Evolutionary conservation across 1,140 invertebrate genomes (phyloP), one percentile per base, ranked within the genome.

Genomic region (Drosophila busckii): DNA sequence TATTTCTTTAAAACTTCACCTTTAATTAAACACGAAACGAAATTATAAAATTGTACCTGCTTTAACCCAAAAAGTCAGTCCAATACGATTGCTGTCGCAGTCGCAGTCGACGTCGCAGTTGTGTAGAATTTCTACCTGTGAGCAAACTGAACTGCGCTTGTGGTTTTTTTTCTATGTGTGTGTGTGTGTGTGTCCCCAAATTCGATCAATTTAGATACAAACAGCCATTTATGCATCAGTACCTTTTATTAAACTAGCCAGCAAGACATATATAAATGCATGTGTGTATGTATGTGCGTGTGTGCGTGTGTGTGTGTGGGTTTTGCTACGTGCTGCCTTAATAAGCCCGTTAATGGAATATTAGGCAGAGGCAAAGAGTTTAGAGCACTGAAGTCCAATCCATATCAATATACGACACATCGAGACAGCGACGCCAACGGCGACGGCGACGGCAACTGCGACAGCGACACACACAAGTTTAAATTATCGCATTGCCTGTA

Each of bases 1-100:
- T 82, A 82, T 82, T 82, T 82, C 75, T 82, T 80, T 82, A 82
- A 82, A 82, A 82, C 75, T 82, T 82, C 75, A 82, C 75, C 75
- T 82, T 82, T 82, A 82, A 82, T 82, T 82, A 82, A 82, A 83
- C 75, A 82, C 69, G 75, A 82, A 82, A 82, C 75, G 76, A 82
- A 82, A 82, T 82, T 82, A 82, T 82, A 82, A 82, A 82, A 82
- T 75, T 82, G 75, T 82, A 82, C 75, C 75, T 82, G 75, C 75
- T 82, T 83, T 80, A 80, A 55, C 62, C 55, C 26, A n/a, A 45
- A 23, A 13, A 29, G 46, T 12, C 4, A 35, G 16, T 13, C 45
- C 12, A 42, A 40, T n/a, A 62, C 37, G 42, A 29, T 20, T 2
- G 23, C 49, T 46, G 60, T 67, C 48, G 35, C 29, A 61, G 37